Evolutionary conservation across 2,888 invertebrate genomes (phyloP).

Genomic region (Plagodis dolabraria): DNA sequence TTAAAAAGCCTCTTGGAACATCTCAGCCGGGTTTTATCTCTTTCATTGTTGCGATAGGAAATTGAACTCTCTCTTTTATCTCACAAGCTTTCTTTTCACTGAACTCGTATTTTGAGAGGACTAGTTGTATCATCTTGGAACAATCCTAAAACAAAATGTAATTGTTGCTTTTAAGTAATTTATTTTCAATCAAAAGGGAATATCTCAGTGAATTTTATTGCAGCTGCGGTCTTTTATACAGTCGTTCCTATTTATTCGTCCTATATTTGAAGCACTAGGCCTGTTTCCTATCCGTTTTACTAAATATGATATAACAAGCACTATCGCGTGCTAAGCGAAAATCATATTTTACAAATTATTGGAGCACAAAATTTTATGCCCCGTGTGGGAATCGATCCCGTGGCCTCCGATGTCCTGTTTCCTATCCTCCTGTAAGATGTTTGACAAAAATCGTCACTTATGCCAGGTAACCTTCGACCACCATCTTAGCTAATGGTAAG

Average conservation of each 20-base stretch:
- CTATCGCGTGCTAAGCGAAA: too few relatives aligned
- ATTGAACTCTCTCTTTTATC: slow-evolving; percentile 32
- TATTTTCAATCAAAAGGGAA: slow-evolving; percentile 6
- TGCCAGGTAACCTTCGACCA: too few relatives aligned
- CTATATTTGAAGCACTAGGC: too few relatives aligned
- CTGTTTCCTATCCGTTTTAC: too few relatives aligned
- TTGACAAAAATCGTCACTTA: too few relatives aligned
- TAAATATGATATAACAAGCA: too few relatives aligned
- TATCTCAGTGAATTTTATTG: slow-evolving; percentile 14
- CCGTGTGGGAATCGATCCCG: too few relatives aligned
- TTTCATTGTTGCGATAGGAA: slow-evolving; percentile 24
- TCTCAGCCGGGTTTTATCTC: slow-evolving; percentile 5
- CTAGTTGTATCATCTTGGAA: slow-evolving; percentile 3
- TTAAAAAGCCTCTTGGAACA: slow-evolving; percentile 39
- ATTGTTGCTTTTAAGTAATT: slow-evolving; percentile 6
- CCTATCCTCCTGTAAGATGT: too few relatives aligned
- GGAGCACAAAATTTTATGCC: too few relatives aligned
- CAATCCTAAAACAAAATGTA: not conserved
- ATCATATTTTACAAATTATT: too few relatives aligned
- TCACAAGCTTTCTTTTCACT: slow-evolving; percentile 20
- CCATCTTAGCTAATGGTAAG: too few relatives aligned
- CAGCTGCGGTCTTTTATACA: slow-evolving; percentile 10
- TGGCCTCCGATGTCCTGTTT: too few relatives aligned
- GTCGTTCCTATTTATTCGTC: not conserved
- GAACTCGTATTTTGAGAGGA: not conserved